phyloP scores from a whole-genome alignment of 2,113 vertebrate genomes.

The Pachypanchax playfairii region DNA sequence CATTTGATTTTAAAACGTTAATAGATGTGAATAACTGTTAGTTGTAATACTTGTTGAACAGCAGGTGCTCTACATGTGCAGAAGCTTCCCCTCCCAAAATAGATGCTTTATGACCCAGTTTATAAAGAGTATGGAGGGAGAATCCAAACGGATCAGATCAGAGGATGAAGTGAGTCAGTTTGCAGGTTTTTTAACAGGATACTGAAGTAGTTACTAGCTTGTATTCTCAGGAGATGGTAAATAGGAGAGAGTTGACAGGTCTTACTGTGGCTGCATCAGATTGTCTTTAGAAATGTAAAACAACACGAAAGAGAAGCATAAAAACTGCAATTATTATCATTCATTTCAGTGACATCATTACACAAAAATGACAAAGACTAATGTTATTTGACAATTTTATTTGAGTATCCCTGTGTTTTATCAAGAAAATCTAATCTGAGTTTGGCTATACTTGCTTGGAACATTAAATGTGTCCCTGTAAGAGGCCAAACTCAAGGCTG shows the following conservation, averaged over 20 bases:
- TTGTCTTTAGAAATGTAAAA: neutral
- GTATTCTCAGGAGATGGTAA: neutral
- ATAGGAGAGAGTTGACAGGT: neutral
- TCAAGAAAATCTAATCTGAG: neutral
- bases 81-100: conserved; percentile 47
- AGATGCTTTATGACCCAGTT: conserved; percentile 58
- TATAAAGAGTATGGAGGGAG: conserved; percentile 32
- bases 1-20: too few relatives aligned
- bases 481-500: conserved; percentile 41
- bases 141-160: conserved; percentile 46
- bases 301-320: too few relatives aligned
- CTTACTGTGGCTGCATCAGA: neutral
- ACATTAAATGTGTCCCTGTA: conserved; percentile 39
- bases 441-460: conserved; percentile 56
- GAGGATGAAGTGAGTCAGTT: conserved; percentile 23
- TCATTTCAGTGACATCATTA: conserved; percentile 36
- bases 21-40: too few relatives aligned
- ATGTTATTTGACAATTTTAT: conserved; percentile 24
- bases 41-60: conserved; percentile 1
- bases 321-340: too few relatives aligned
- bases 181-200: conserved; percentile 20
- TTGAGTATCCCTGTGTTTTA: conserved; percentile 16
- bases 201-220: neutral
- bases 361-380: conserved; percentile 10
- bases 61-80: conserved; percentile 49